These are phyloP conservation scores for Sebastes trivittatus DNA, from an alignment of 2,797 vertebrate species.

Conservation along the genomic window DNA sequence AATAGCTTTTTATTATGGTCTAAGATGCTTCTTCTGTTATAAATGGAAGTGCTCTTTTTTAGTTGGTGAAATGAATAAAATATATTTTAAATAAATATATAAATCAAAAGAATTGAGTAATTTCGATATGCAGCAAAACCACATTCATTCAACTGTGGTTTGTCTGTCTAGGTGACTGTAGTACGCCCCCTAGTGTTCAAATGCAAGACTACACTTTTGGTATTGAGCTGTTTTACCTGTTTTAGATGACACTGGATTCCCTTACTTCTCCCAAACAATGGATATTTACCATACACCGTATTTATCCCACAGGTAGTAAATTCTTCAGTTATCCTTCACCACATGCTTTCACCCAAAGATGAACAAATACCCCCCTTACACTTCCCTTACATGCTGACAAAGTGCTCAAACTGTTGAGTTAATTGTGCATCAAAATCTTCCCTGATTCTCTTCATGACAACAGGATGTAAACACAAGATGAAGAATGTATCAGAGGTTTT, in stretches of 20 bases:
- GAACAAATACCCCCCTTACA: not conserved
- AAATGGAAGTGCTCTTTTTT: slow-evolving; percentile 27
- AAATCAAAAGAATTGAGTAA: slow-evolving; percentile 21
- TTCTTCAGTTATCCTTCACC: not conserved
- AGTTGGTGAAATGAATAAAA: slow-evolving; percentile 15
- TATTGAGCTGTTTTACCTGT: slow-evolving; percentile 43
- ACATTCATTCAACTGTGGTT: not conserved
- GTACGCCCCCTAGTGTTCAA: slow-evolving; percentile 60
- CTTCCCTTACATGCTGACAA: not conserved
- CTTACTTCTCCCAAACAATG: not conserved
- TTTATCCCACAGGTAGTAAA: not conserved
- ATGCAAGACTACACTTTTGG: slow-evolving; percentile 49
- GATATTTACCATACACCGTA: not conserved
- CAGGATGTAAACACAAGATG: slow-evolving; percentile 42
- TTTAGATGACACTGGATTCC: not conserved
- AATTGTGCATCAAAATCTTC: slow-evolving; percentile 15
- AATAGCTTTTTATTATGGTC: slow-evolving; percentile 57
- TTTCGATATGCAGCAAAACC: slow-evolving; percentile 17
- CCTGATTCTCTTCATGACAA: slow-evolving; percentile 21
- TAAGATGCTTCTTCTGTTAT: slow-evolving; percentile 11
- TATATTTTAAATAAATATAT: slow-evolving; percentile 49
- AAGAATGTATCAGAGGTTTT: not conserved
- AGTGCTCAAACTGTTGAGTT: not conserved
- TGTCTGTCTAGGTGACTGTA: not conserved
- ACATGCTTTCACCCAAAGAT: not conserved